Evolutionary conservation across 2,113 vertebrate species (phyloP).

Genomic region (Alouatta palliata): DNA sequence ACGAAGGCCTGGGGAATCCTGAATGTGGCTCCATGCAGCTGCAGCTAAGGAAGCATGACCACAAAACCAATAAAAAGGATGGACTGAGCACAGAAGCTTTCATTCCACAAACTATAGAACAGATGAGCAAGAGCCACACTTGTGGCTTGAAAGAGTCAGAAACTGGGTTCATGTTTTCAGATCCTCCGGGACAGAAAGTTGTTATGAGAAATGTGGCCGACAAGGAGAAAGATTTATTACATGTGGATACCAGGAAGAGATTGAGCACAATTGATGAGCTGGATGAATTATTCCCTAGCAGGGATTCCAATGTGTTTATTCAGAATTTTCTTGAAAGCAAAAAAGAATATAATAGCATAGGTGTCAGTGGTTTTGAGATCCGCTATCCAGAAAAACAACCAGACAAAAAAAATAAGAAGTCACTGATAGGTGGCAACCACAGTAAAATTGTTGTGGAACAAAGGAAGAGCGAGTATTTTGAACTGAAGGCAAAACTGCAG

Average conservation of each 20-base stretch:
- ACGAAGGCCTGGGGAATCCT: conserved; percentile 93
- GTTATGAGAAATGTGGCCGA: conserved; percentile 91
- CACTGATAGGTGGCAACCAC: conserved; percentile 97
- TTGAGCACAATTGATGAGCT: conserved; percentile 99
- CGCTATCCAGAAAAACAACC: conserved; percentile 98
- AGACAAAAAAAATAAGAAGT: conserved; percentile 98
- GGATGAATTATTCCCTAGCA: conserved; percentile 95
- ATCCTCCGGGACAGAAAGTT: conserved; percentile 95
- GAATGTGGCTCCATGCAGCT: conserved; percentile 95
- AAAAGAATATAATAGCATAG: conserved; percentile 98
- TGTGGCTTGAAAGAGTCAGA: conserved; percentile 95
- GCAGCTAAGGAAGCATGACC: conserved; percentile 92
- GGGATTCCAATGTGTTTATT: conserved; percentile 97
- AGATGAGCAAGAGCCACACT: conserved; percentile 97
- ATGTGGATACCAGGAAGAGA: conserved; percentile 93
- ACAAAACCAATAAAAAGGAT: conserved; percentile 93
- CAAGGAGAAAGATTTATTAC: conserved; percentile 94
- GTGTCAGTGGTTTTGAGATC: conserved; percentile 97
- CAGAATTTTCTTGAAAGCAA: conserved; percentile 97
- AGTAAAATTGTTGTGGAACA: conserved; percentile 99
- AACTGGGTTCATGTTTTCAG: conserved; percentile 92
- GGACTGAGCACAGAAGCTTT: conserved; percentile 93
- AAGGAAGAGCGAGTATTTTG: conserved; percentile 97
- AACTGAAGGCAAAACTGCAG: conserved; percentile 98
- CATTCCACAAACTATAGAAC: conserved; percentile 98